phyloP scores from a whole-genome alignment of 2,888 invertebrate genomes.

The Ashinkailepas kermadecensis region DNA sequence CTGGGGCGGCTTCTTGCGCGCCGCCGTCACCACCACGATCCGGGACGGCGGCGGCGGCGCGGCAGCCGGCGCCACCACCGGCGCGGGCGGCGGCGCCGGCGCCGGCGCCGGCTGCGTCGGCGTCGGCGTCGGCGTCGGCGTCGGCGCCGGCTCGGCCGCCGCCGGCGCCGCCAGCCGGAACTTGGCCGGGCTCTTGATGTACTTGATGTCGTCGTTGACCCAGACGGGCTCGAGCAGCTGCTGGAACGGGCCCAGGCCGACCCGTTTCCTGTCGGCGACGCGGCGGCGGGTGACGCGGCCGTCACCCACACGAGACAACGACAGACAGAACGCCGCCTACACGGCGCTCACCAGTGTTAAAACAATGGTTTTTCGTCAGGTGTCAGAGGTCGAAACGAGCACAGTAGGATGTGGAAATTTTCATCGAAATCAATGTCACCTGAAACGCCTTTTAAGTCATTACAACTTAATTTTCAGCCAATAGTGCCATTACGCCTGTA shows the following conservation, averaged over 20 bases:
- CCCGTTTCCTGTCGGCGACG: conserved; percentile 1
- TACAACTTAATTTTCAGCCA: too few species aligned
- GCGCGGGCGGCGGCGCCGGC: background rate
- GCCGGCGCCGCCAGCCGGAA: background rate
- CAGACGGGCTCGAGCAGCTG: conserved; percentile 3
- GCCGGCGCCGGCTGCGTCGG: background rate
- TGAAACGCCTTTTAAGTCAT: too few species aligned
- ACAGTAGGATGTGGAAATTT: too few species aligned
- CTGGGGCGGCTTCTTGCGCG: background rate
- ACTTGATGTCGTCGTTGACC: conserved; percentile 20
- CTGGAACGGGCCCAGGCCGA: background rate
- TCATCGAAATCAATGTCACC: too few species aligned
- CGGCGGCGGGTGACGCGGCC: too few species aligned
- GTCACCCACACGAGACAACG: too few species aligned
- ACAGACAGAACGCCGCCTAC: too few species aligned
- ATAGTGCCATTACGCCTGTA: too few species aligned
- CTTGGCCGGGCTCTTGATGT: background rate
- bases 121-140: background rate
- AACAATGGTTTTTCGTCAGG: too few species aligned
- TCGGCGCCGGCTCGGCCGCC: background rate
- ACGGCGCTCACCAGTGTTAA: too few species aligned
- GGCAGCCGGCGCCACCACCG: background rate
- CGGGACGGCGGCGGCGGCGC: background rate
- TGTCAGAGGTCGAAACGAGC: too few species aligned
- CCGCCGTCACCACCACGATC: background rate